Base-by-base conservation (phyloP, 1,140 invertebrate genomes). In the Vollenhovia emeryi region DNA sequence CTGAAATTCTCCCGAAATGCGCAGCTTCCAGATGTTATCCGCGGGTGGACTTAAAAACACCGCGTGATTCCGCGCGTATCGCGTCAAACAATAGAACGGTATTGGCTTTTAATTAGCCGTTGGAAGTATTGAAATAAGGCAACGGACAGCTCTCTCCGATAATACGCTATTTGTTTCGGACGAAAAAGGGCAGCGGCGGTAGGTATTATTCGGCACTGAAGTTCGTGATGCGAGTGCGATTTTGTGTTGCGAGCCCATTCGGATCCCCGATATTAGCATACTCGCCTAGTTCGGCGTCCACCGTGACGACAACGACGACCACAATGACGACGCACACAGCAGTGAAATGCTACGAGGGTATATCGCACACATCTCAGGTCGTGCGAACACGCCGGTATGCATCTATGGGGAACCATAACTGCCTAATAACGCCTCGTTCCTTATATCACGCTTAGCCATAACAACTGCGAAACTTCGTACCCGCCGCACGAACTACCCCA, bases 231-330 rank as follows among this genome's bases (percentile, higher is more conserved):
- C 89, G 90, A 94, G 94, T 93, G 94, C 92, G 88, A 94, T 93
- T 93, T 92, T 94, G 82, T 94, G 93, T 94, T 92, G 91, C 89
- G 85, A 85, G 91, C 85, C 90, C 91, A 90, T 91, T 94, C 89
- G 92, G 90, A 92, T 91, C 87, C 89, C 87, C 88, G 87, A 93
- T 94, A 94, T 94, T 94, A 94, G 91, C 93, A 93, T 94, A 94
- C 90, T 86, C 90, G 93, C 89, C 88, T 92, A 88, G 92, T 87
- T 91, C 86, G 91, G 66, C 48, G 86, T 78, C 55, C 66, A 83
- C 52, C 57, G 43, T 33, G 60, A 71, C 79, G 40, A 40, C 36
- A 5, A 0, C 43, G 36, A 79, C 57, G 33, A n/a, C 7, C 15
- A 48, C 21, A 15, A 73, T 40, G 24, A 45, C 45, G 27, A 24